Evolutionary conservation across 2,113 vertebrate species (phyloP).

Genomic region (Oxyura jamaicensis): DNA sequence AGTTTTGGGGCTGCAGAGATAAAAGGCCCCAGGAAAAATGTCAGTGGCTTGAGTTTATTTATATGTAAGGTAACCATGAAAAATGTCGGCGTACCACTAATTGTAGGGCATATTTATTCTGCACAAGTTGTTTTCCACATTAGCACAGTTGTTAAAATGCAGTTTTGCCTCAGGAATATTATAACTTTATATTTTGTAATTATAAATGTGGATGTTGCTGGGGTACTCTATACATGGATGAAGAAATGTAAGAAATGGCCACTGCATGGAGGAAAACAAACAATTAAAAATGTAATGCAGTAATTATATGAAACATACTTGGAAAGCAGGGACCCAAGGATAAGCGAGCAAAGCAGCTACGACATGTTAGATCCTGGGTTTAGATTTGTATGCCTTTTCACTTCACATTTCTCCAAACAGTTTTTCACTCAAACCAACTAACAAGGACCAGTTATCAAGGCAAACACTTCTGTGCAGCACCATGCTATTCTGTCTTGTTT

Average conservation of each 20-base stretch:
- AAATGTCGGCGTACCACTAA: constrained; percentile 71
- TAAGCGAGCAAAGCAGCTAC: neutral
- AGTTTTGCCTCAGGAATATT: constrained; percentile 66
- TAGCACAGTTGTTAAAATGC: constrained; percentile 68
- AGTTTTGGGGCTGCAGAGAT: constrained; percentile 65
- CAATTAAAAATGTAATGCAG: constrained; percentile 48
- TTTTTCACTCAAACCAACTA: constrained; percentile 72
- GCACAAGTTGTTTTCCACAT: constrained; percentile 71
- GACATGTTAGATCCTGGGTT: constrained; percentile 4
- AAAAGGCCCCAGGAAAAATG: constrained; percentile 66
- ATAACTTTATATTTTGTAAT: constrained; percentile 69
- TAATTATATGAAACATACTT: neutral
- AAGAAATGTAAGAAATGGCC: neutral
- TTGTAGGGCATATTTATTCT: constrained; percentile 76
- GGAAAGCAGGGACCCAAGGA: neutral
- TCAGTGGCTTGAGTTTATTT: constrained; percentile 69
- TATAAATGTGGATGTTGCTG: constrained; percentile 58
- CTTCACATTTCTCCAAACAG: constrained; percentile 58
- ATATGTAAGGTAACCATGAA: constrained; percentile 66
- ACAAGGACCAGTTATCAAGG: constrained; percentile 66
- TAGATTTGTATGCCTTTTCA: constrained; percentile 42
- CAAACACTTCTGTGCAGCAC: constrained; percentile 39
- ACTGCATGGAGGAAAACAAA: constrained; percentile 28
- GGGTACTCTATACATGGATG: neutral
- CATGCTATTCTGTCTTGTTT: neutral